phyloP scores from a whole-genome alignment of 2,888 invertebrate species.

The Bellardia bayeri region DNA sequence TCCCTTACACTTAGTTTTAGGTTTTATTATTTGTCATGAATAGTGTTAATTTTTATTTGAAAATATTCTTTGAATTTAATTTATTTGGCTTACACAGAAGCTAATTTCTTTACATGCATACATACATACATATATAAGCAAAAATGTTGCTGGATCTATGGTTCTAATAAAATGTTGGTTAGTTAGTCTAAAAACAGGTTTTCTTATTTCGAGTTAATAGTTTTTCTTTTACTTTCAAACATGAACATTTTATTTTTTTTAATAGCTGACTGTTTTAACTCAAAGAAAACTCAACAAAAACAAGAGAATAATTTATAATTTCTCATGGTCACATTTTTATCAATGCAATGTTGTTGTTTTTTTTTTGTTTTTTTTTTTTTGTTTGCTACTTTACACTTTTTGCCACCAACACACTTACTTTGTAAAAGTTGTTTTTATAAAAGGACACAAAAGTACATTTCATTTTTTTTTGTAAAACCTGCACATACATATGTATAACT shows the following conservation, averaged over 20 bases:
- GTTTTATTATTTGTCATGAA: too few relatives aligned
- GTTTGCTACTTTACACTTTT: background rate
- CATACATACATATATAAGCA: too few relatives aligned
- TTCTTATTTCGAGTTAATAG: background rate
- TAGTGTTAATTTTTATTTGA: too few relatives aligned
- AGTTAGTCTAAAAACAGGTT: background rate
- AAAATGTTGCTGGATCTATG: too few relatives aligned
- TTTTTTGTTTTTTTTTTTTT: background rate
- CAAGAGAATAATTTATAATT: background rate
- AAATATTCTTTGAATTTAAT: too few relatives aligned
- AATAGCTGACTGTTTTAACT: background rate
- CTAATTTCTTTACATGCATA: too few relatives aligned
- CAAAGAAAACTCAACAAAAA: conserved; percentile 1
- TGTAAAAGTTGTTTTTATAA: conserved; percentile 17
- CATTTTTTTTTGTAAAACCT: background rate
- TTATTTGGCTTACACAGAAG: too few relatives aligned
- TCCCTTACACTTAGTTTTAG: too few relatives aligned
- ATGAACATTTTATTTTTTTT: background rate
- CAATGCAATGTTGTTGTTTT: background rate
- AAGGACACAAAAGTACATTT: conserved; percentile 14
- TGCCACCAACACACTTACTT: conserved; percentile 21
- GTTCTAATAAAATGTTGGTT: background rate
- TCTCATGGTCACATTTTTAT: conserved; percentile 6
- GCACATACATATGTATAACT: background rate
- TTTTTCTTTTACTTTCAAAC: background rate